Evolutionary conservation across 1,140 invertebrate species (phyloP).

Genomic region (Leptopilina boulardi): DNA sequence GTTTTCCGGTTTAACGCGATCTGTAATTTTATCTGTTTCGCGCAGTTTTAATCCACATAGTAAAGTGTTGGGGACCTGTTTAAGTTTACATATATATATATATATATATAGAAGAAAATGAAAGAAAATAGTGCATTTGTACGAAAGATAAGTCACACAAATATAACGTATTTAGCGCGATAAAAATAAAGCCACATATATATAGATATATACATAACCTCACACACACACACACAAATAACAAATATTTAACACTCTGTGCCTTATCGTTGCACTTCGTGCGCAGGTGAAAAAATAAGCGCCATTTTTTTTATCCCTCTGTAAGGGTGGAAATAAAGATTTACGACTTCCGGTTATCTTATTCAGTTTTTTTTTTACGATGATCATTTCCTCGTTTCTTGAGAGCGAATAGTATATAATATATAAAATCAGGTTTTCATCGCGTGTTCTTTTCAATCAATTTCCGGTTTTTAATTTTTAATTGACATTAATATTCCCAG

Average conservation of each 20-base stretch:
- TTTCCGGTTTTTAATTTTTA: too few relatives aligned
- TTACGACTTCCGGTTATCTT: too few relatives aligned
- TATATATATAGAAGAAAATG: constrained; percentile 38
- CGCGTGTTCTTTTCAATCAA: too few relatives aligned
- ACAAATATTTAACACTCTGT: not conserved
- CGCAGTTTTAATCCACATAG: not conserved
- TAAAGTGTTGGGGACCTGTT: not conserved
- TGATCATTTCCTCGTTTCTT: too few relatives aligned
- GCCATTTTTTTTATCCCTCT: constrained; percentile 7
- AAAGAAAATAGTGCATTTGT: constrained; percentile 38
- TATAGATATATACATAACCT: constrained; percentile 25
- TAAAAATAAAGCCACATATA: constrained; percentile 43
- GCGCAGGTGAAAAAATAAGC: constrained; percentile 46
- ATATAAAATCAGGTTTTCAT: too few relatives aligned
- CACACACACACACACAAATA: not conserved
- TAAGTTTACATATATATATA: not conserved
- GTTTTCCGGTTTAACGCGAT: not conserved
- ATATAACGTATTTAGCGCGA: constrained; percentile 42
- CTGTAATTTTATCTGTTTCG: constrained; percentile 5
- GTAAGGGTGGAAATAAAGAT: not conserved
- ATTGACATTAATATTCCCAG: too few relatives aligned
- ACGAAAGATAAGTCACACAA: constrained; percentile 40
- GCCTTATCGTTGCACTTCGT: constrained; percentile 39
- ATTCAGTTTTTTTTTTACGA: too few relatives aligned
- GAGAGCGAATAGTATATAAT: too few relatives aligned